phyloP scores from a whole-genome alignment of 2,888 invertebrate species.

The Seladonia tumulorum region DNA sequence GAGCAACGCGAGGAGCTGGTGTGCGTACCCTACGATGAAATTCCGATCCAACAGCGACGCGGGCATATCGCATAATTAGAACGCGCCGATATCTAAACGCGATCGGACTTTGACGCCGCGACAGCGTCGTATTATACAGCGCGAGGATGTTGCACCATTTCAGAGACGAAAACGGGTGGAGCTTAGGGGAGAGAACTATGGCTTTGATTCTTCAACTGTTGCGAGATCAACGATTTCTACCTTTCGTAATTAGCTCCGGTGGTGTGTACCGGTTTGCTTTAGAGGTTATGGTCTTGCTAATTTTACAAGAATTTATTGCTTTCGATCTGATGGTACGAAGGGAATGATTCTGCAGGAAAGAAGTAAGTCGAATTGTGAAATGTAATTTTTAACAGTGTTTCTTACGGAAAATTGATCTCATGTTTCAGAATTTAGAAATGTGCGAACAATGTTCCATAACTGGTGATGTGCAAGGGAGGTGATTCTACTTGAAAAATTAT shows the following conservation, averaged over 20 bases:
- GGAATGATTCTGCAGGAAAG: neutral
- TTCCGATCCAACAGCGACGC: constrained; percentile 46
- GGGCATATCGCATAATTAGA: constrained; percentile 50
- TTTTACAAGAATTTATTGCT: too few relatives aligned
- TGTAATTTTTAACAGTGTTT: too few relatives aligned
- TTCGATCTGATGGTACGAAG: too few relatives aligned
- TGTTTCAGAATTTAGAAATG: too few relatives aligned
- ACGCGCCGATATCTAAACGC: constrained; percentile 33
- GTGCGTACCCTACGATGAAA: constrained; percentile 44
- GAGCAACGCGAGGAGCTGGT: constrained; percentile 50
- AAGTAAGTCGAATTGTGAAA: neutral
- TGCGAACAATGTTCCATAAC: too few relatives aligned
- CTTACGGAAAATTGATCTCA: too few relatives aligned
- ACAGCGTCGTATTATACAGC: neutral
- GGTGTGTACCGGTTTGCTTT: too few relatives aligned
- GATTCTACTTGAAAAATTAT: too few relatives aligned
- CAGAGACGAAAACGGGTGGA: neutral
- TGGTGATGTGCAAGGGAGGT: too few relatives aligned
- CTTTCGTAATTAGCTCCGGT: neutral
- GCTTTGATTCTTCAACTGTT: neutral
- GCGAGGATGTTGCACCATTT: constrained; percentile 44
- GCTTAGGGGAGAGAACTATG: neutral
- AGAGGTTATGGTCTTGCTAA: too few relatives aligned
- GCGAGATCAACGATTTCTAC: neutral
- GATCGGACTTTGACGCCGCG: constrained; percentile 6